Percentiles rank a stretch among this genome's conserved stretches.
These are phyloP conservation scores for Phrynocephalus forsythii DNA, from an alignment of 2,797 vertebrate species.

Conservation along the genomic window DNA sequence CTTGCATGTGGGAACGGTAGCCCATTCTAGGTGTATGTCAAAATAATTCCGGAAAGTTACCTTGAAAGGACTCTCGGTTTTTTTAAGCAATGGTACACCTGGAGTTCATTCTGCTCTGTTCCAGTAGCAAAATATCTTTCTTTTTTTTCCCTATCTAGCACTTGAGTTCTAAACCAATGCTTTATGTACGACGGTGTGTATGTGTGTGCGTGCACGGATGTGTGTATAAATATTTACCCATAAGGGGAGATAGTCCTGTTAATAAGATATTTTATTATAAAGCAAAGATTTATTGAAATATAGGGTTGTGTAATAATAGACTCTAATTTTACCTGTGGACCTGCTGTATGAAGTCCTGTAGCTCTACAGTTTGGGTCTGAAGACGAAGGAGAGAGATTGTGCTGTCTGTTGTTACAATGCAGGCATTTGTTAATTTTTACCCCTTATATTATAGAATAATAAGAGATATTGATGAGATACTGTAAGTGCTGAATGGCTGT, in stretches of 20 bases:
- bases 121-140: slow-evolving; percentile 41
- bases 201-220: slow-evolving; percentile 49
- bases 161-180: slow-evolving; percentile 67
- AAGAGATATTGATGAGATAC: slow-evolving; percentile 63
- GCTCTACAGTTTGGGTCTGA: slow-evolving; percentile 44
- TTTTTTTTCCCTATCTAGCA: slow-evolving; percentile 44
- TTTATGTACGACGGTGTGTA: slow-evolving; percentile 55
- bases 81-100: slow-evolving; percentile 69
- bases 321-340: slow-evolving; percentile 67
- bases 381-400: slow-evolving; percentile 39
- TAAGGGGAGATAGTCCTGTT: slow-evolving; percentile 73
- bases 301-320: slow-evolving; percentile 76
- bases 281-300: slow-evolving; percentile 80
- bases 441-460: slow-evolving; percentile 58
- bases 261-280: slow-evolving; percentile 84
- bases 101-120: slow-evolving; percentile 55
- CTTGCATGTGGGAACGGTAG: slow-evolving; percentile 27
- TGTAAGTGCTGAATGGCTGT: slow-evolving; percentile 66
- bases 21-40: too few species aligned
- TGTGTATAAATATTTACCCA: slow-evolving; percentile 68
- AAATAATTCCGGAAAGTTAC: not conserved
- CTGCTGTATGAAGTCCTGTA: slow-evolving; percentile 52
- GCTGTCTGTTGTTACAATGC: slow-evolving; percentile 53
- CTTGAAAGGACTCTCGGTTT: slow-evolving; percentile 36
- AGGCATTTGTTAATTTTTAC: slow-evolving; percentile 22